A percentile compares a stretch with the other conserved stretches of the same genome.
These are phyloP conservation scores for Brachionus paranguensis DNA, from an alignment of 1,140 invertebrate genomes.

Conservation along the genomic window DNA sequence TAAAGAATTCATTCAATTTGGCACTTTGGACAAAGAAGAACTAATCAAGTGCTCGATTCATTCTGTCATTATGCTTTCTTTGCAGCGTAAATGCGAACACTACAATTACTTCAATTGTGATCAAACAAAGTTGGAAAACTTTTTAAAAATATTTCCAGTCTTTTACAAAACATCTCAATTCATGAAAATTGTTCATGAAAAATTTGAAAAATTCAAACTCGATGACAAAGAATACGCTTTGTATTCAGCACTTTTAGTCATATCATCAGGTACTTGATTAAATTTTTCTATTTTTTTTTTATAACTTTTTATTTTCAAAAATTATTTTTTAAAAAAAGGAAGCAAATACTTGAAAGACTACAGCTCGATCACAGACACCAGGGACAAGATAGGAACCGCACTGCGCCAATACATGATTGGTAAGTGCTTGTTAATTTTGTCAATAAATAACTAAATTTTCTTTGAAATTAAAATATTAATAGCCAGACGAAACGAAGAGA, in stretches of 20 bases:
- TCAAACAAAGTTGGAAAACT: constrained; percentile 24
- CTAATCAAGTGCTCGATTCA: constrained; percentile 35
- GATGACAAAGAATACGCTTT: constrained; percentile 39
- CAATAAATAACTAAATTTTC: background rate
- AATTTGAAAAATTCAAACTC: constrained; percentile 40
- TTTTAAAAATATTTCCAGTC: constrained; percentile 19
- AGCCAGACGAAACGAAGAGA: constrained; percentile 37
- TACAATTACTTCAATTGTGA: constrained; percentile 39
- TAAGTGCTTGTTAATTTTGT: background rate
- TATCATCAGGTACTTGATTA: constrained; percentile 16
- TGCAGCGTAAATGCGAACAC: constrained; percentile 32
- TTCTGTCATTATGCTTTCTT: constrained; percentile 15
- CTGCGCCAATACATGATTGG: constrained; percentile 31
- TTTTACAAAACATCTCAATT: constrained; percentile 27
- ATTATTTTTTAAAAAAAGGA: background rate
- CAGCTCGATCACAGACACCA: background rate
- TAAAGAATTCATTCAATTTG: background rate
- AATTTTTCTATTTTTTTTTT: background rate
- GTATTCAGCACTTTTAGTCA: constrained; percentile 4
- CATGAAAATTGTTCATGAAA: constrained; percentile 32
- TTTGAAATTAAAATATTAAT: background rate
- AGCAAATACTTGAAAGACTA: constrained; percentile 31
- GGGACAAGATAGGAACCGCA: constrained; percentile 34
- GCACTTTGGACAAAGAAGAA: constrained; percentile 15
- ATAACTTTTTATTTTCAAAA: background rate